Conservation (phyloP, 2,888 invertebrate genomes). For the Encarsia formosa region DNA sequence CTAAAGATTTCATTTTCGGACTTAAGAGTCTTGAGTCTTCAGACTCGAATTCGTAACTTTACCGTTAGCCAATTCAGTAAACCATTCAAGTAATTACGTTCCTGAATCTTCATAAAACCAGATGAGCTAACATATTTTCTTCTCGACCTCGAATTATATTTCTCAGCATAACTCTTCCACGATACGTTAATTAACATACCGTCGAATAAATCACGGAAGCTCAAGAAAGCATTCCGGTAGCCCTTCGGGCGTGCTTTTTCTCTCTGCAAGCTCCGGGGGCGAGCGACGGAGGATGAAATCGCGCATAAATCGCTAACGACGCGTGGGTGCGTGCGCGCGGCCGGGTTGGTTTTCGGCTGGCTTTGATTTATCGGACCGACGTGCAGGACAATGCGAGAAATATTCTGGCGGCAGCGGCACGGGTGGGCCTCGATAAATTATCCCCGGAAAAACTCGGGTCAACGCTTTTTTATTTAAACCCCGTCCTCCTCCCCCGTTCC, state of each 20-base stretch:
- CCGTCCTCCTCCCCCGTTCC: background rate
- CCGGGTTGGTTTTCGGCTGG: constrained; percentile 37
- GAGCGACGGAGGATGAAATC: constrained; percentile 32
- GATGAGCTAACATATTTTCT: too few species aligned
- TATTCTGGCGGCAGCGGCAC: constrained; percentile 43
- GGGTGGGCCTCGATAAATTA: constrained; percentile 47
- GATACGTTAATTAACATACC: too few species aligned
- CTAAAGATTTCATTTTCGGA: too few species aligned
- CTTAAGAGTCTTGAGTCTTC: too few species aligned
- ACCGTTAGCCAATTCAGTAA: too few species aligned
- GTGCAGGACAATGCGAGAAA: constrained; percentile 48
- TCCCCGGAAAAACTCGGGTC: constrained; percentile 13
- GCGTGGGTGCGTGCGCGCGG: constrained; percentile 7
- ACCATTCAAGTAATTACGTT: too few species aligned
- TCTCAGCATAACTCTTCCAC: too few species aligned
- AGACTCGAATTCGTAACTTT: too few species aligned
- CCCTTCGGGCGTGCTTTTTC: background rate
- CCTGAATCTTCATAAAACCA: too few species aligned
- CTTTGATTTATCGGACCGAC: constrained; percentile 44
- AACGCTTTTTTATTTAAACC: background rate
- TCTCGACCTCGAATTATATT: too few species aligned
- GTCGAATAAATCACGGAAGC: too few species aligned
- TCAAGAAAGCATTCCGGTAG: too few species aligned
- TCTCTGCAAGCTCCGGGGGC: background rate
- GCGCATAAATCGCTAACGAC: constrained; percentile 45